Conservation (phyloP, 2,797 vertebrate species). For the Nannoperca australis region DNA sequence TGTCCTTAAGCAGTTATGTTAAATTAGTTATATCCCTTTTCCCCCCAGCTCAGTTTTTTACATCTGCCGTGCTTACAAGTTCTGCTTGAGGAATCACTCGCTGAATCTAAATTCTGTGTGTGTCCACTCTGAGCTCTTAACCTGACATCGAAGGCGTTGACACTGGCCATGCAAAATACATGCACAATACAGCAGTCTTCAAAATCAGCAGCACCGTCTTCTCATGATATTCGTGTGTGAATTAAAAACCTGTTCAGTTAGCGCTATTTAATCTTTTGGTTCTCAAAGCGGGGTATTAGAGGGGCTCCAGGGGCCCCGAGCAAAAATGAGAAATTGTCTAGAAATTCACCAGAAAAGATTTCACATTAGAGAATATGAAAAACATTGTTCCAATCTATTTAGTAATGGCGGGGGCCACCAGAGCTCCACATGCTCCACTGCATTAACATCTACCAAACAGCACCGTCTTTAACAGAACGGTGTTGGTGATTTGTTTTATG, state of each 20-base stretch:
- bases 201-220: neutral
- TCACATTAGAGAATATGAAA: constrained; percentile 32
- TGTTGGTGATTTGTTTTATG: neutral
- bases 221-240: neutral
- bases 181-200: neutral
- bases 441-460: neutral
- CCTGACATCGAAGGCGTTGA: constrained; percentile 1
- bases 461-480: neutral
- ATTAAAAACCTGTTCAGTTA: constrained; percentile 38
- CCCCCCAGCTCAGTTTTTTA: constrained; percentile 8
- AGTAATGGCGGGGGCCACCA: constrained; percentile 1
- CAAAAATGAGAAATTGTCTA: constrained; percentile 48
- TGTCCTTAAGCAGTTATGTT: constrained; percentile 59
- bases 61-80: constrained; percentile 19
- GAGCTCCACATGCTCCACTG: neutral
- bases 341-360: constrained; percentile 50
- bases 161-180: constrained; percentile 17
- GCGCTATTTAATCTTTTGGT: constrained; percentile 14
- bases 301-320: neutral
- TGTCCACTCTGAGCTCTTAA: constrained; percentile 23
- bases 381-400: constrained; percentile 28
- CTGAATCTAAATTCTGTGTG: constrained; percentile 9
- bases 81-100: constrained; percentile 26
- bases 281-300: constrained; percentile 19
- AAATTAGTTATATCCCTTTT: constrained; percentile 40